Evolutionary conservation across 2,113 vertebrate species (phyloP).

Genomic region (Prinia subflava): DNA sequence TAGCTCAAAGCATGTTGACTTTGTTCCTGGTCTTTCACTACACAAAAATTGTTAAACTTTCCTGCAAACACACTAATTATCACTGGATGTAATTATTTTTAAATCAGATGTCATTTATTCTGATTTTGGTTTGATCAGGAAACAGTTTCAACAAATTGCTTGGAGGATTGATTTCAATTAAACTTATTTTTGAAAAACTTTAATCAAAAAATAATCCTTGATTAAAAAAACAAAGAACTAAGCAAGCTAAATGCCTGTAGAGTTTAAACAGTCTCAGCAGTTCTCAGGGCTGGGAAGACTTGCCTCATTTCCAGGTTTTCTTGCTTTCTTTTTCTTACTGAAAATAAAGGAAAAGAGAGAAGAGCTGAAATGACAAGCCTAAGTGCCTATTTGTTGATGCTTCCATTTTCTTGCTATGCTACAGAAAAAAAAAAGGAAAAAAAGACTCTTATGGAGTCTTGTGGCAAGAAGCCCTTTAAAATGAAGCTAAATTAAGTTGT

Average conservation of each 20-base stretch:
- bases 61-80: neutral
- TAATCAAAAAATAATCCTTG: neutral
- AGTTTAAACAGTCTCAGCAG: neutral
- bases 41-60: neutral
- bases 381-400: neutral
- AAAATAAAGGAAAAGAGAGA: neutral
- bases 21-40: neutral
- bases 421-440: too few relatives aligned
- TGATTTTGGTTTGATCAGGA: neutral
- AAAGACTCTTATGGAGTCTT: neutral
- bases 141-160: neutral
- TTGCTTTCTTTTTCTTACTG: neutral
- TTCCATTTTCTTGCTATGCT: neutral
- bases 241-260: neutral
- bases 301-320: neutral
- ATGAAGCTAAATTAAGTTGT: neutral
- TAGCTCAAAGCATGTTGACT: neutral
- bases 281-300: neutral
- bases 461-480: neutral
- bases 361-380: neutral
- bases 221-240: neutral
- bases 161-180: neutral
- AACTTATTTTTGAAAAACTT: neutral
- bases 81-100: neutral
- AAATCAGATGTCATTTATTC: neutral